Evolutionary conservation across 2,888 invertebrate species (phyloP).

Genomic region (Hydropsyche betteni): DNA sequence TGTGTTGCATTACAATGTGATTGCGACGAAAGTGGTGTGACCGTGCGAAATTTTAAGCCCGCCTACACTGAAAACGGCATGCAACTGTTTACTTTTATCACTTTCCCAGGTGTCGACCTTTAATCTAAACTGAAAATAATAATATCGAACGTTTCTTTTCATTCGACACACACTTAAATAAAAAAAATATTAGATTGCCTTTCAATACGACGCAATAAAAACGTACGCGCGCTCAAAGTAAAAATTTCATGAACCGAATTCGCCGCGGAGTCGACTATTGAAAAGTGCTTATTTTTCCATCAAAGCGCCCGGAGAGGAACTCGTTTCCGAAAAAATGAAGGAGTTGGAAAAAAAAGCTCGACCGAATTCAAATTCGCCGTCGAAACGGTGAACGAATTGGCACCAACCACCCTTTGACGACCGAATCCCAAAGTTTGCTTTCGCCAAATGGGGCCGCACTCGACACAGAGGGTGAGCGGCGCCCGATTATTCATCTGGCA

Average conservation of each 20-base stretch:
- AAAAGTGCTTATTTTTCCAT: slow-evolving; percentile 30
- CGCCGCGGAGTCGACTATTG: slow-evolving; percentile 8
- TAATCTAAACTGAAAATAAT: too few relatives aligned
- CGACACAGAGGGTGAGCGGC: background rate
- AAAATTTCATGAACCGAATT: background rate
- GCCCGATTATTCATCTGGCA: slow-evolving; percentile 25
- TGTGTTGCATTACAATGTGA: slow-evolving; percentile 27
- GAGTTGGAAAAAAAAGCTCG: background rate
- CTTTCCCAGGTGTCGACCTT: too few relatives aligned
- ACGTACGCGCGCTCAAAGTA: too few relatives aligned
- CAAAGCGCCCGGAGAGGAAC: background rate
- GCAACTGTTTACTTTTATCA: too few relatives aligned
- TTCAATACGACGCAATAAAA: too few relatives aligned
- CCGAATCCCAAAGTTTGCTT: too few relatives aligned
- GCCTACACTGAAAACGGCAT: slow-evolving; percentile 12
- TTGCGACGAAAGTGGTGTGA: slow-evolving; percentile 20
- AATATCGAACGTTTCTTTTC: too few relatives aligned
- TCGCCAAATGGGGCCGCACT: too few relatives aligned
- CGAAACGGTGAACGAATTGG: background rate
- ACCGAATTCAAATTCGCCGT: background rate
- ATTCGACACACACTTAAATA: too few relatives aligned
- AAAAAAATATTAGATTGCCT: too few relatives aligned
- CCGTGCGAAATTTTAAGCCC: background rate
- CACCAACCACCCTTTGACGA: background rate
- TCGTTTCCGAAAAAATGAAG: too few relatives aligned